Percentiles rank a stretch among this genome's conserved stretches.
These are phyloP conservation scores for Macropus fuliginosus DNA, from an alignment of 2,797 vertebrate genomes.

Conservation along the genomic window DNA sequence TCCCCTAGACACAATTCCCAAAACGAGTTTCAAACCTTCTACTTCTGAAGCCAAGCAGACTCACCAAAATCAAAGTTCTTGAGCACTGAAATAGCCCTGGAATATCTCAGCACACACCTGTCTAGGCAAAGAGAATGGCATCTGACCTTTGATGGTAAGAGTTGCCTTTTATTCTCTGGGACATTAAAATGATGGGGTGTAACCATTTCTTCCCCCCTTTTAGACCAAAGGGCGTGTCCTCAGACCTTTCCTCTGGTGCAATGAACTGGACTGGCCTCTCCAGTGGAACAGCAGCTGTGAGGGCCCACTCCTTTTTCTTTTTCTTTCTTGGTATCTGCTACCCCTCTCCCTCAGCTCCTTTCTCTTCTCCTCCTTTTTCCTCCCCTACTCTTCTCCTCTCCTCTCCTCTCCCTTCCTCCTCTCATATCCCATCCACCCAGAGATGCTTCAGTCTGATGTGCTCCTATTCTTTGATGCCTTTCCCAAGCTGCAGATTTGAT, in stretches of 20 bases:
- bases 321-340: no score
- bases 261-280: no score
- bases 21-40: no score
- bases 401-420: constrained; percentile 84
- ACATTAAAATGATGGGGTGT: not conserved
- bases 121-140: no score
- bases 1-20: no score
- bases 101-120: no score
- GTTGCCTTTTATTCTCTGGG: not conserved
- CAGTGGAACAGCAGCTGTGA: no score
- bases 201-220: constrained; percentile 57
- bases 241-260: not conserved
- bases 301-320: not conserved
- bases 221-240: not conserved
- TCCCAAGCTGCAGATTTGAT: constrained; percentile 13
- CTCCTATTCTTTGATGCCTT: constrained; percentile 79
- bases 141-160: not conserved
- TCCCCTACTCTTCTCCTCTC: constrained; percentile 87
- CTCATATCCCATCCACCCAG: constrained; percentile 49
- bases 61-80: no score
- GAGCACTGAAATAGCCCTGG: no score
- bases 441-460: constrained; percentile 78
- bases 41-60: no score
- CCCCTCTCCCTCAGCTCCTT: not conserved
- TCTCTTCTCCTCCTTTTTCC: constrained; percentile 86